phyloP scores from a whole-genome alignment of 1,140 invertebrate genomes.

The Anoplophora glabripennis region DNA sequence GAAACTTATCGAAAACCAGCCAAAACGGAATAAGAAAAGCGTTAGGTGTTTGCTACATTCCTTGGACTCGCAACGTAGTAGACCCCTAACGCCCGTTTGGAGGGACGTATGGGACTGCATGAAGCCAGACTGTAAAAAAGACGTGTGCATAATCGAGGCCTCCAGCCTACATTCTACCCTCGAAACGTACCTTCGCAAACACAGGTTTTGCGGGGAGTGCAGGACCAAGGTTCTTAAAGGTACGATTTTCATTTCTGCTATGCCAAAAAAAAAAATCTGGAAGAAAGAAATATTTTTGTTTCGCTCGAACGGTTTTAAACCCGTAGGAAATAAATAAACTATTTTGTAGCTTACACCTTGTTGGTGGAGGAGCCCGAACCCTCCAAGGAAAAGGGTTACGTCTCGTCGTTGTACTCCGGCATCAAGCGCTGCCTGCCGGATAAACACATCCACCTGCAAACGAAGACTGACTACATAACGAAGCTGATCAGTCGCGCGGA shows the following conservation, averaged over 20 bases:
- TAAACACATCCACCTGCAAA: constrained; percentile 82
- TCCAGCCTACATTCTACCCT: constrained; percentile 78
- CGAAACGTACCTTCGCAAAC: constrained; percentile 86
- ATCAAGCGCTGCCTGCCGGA: constrained; percentile 82
- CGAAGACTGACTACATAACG: constrained; percentile 82
- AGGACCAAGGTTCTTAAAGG: constrained; percentile 75
- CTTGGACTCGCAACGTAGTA: constrained; percentile 77
- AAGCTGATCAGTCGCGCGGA: constrained; percentile 84
- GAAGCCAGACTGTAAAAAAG: constrained; percentile 76
- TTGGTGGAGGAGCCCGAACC: constrained; percentile 81
- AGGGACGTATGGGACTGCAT: constrained; percentile 85
- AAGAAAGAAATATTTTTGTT: constrained; percentile 4
- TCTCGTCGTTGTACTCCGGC: constrained; percentile 78
- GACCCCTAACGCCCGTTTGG: constrained; percentile 69
- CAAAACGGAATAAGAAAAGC: constrained; percentile 77
- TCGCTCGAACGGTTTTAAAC: background rate
- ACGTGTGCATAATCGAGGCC: constrained; percentile 82
- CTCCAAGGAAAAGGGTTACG: constrained; percentile 84
- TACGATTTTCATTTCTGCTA: constrained; percentile 21
- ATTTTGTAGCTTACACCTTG: constrained; percentile 79
- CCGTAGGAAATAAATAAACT: no score
- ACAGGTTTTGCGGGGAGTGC: constrained; percentile 89
- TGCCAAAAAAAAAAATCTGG: no score
- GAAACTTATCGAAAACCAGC: constrained; percentile 76
- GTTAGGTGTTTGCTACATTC: constrained; percentile 83